A percentile compares a stretch with the other conserved stretches of the same genome.
phyloP scores from a whole-genome alignment of 1,140 invertebrate species.

The Dreissena polymorpha region DNA sequence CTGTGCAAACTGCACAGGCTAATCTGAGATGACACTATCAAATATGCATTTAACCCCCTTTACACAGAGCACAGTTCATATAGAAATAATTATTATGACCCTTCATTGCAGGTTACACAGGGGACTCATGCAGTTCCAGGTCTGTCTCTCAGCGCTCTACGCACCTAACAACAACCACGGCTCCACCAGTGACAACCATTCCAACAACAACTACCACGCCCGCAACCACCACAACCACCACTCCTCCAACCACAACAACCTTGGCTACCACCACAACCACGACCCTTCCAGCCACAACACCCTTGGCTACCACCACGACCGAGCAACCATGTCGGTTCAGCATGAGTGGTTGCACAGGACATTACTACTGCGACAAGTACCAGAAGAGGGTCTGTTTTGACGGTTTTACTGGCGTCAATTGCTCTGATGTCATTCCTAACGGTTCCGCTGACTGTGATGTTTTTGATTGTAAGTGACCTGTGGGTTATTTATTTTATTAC shows the following conservation, averaged over 20 bases:
- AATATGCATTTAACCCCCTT: too few relatives aligned
- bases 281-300: slow-evolving; percentile 7
- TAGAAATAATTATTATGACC: too few relatives aligned
- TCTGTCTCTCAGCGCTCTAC: slow-evolving; percentile 8
- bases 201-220: slow-evolving; percentile 1
- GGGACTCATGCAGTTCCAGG: slow-evolving; percentile 4
- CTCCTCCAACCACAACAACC: slow-evolving; percentile 1
- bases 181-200: neutral
- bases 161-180: slow-evolving; percentile 22
- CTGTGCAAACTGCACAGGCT: too few relatives aligned
- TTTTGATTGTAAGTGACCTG: slow-evolving; percentile 34
- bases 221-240: neutral
- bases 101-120: slow-evolving; percentile 17
- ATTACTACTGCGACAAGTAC: slow-evolving; percentile 7
- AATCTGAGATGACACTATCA: too few relatives aligned
- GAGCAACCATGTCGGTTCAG: neutral
- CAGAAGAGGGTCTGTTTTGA: slow-evolving; percentile 18
- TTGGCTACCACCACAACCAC: neutral
- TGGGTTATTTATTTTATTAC: too few relatives aligned
- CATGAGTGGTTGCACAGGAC: slow-evolving; percentile 25
- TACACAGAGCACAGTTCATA: too few relatives aligned
- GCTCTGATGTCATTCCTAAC: slow-evolving; percentile 13
- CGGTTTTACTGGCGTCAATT: slow-evolving; percentile 29
- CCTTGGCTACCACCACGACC: neutral
- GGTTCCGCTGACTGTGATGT: slow-evolving; percentile 24